Conservation (phyloP, 2,113 vertebrate species). For the Pithys albifrons region DNA sequence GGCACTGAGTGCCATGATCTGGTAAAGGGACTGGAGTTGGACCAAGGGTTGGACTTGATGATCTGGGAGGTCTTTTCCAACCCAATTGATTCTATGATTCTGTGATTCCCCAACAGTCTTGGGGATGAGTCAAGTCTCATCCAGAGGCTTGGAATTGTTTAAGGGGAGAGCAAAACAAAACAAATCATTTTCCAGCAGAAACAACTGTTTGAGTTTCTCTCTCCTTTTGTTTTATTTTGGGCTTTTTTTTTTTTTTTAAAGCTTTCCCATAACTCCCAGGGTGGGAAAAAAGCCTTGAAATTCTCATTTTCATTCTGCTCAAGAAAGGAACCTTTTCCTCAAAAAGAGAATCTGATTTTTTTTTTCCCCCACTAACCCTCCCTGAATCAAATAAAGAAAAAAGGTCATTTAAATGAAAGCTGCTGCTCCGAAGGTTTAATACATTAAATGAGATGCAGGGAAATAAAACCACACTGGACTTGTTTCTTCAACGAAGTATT, state of each 20-base stretch:
- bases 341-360: background rate
- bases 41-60: too few relatives aligned
- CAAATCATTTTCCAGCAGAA: background rate
- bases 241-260: background rate
- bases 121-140: too few relatives aligned
- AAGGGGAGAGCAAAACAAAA: background rate
- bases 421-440: background rate
- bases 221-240: background rate
- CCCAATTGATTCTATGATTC: too few relatives aligned
- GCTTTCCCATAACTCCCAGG: background rate
- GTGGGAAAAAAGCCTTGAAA: background rate
- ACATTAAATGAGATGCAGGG: background rate
- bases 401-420: conserved; percentile 7
- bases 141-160: background rate
- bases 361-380: background rate
- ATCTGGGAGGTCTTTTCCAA: too few relatives aligned
- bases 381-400: background rate
- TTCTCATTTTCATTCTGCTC: background rate
- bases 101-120: background rate
- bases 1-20: too few relatives aligned
- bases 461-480: background rate
- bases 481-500: background rate
- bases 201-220: background rate
- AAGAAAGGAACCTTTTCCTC: background rate
- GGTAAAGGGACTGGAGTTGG: too few relatives aligned